Evolutionary conservation across 2,797 vertebrate genomes (phyloP).

Genomic region (Xenopus petersii): DNA sequence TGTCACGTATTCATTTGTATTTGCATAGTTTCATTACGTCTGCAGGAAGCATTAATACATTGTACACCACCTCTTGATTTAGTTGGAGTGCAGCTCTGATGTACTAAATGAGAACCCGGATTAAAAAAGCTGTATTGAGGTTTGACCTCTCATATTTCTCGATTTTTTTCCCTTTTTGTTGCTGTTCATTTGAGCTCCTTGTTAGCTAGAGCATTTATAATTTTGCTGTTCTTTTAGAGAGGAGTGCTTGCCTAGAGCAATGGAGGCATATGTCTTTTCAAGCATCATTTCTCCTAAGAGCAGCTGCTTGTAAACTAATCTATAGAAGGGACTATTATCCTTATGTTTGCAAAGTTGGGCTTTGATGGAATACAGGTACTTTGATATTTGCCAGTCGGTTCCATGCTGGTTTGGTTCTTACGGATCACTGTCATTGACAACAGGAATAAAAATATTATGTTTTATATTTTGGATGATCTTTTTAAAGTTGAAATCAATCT

Average conservation of each 20-base stretch:
- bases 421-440: not conserved
- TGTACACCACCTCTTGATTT: not conserved
- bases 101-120: not conserved
- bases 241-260: not conserved
- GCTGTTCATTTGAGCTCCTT: slow-evolving; percentile 1
- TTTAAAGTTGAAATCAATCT: not conserved
- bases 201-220: slow-evolving; percentile 1
- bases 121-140: not conserved
- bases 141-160: not conserved
- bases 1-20: not conserved
- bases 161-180: not conserved
- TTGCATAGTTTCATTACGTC: not conserved
- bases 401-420: not conserved
- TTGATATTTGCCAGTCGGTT: not conserved
- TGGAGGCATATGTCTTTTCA: slow-evolving; percentile 13
- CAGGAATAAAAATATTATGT: not conserved
- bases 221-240: slow-evolving; percentile 1
- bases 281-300: slow-evolving; percentile 7
- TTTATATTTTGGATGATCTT: not conserved
- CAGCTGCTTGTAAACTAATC: slow-evolving; percentile 6
- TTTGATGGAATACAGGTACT: not conserved
- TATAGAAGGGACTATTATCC: slow-evolving; percentile 10
- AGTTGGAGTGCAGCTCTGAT: not conserved
- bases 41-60: not conserved
- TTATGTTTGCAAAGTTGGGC: not conserved